A percentile compares a stretch with the other conserved stretches of the same genome.
These are phyloP conservation scores for Astatotilapia flaviijosephi DNA, from an alignment of 2,113 vertebrate genomes.

Conservation along the genomic window DNA sequence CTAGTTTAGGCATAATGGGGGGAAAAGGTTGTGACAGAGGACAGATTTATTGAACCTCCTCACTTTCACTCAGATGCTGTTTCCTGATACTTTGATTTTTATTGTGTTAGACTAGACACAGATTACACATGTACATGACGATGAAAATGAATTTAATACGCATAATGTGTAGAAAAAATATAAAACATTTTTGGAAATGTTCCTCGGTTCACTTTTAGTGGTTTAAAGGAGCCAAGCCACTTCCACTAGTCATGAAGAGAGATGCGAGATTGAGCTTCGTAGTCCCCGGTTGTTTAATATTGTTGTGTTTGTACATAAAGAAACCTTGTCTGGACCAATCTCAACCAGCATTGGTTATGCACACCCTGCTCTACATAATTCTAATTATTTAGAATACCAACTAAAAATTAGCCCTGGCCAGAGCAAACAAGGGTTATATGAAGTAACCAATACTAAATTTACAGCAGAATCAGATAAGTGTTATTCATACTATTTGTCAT, in stretches of 20 bases:
- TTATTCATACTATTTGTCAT: background rate
- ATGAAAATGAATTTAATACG: background rate
- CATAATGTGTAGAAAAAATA: background rate
- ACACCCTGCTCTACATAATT: background rate
- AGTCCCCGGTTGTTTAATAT: background rate
- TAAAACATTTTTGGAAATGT: background rate
- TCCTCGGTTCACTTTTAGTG: background rate
- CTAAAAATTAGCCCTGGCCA: background rate
- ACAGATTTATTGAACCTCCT: background rate
- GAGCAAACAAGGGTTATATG: background rate
- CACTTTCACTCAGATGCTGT: background rate
- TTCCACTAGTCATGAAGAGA: background rate
- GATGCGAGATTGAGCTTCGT: accelerated
- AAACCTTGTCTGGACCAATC: background rate
- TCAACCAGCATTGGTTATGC: background rate
- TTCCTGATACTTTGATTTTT: background rate
- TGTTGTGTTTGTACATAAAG: background rate
- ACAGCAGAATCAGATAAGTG: background rate
- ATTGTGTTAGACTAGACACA: background rate
- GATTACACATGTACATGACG: background rate
- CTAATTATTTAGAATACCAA: background rate
- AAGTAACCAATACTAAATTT: background rate
- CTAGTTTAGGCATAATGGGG: background rate
- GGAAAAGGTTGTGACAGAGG: background rate
- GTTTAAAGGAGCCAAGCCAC: background rate